Evolutionary conservation across 2,888 invertebrate genomes (phyloP).

Genomic region (Rotaria sp.): DNA sequence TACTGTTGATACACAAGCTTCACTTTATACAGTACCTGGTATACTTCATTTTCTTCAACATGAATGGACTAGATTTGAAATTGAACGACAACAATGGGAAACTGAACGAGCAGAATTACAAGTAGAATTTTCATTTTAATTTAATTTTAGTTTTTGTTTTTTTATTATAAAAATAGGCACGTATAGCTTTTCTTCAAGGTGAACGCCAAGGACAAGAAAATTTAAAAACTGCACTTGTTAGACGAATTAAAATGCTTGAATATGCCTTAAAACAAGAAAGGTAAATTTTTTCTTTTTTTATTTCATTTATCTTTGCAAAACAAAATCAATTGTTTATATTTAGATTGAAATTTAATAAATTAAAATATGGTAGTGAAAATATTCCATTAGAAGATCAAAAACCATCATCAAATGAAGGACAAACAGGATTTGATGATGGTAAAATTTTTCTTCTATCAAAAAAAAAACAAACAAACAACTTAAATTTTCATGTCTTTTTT

Average conservation of each 20-base stretch:
- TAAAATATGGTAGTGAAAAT: constrained; percentile 83
- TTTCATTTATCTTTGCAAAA: too few species aligned
- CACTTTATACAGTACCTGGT: constrained; percentile 67
- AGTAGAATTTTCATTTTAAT: constrained; percentile 59
- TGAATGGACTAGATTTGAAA: constrained; percentile 98
- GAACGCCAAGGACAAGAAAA: constrained; percentile 98
- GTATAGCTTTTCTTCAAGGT: constrained; percentile 95
- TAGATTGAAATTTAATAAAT: constrained; percentile 83
- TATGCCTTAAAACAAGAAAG: constrained; percentile 95
- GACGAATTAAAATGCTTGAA: constrained; percentile 98
- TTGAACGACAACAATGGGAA: constrained; percentile 99
- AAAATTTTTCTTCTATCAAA: too few species aligned
- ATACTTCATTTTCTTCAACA: constrained; percentile 98
- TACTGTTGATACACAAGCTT: background rate
- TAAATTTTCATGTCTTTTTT: too few species aligned
- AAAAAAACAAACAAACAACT: too few species aligned
- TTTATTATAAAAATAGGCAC: constrained; percentile 65
- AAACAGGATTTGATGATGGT: background rate
- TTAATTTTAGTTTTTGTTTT: constrained; percentile 44
- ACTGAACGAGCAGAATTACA: constrained; percentile 97
- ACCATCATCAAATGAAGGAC: background rate
- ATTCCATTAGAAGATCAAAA: background rate
- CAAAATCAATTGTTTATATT: background rate
- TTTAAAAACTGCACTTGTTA: constrained; percentile 91
- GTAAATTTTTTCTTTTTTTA: background rate